Evolutionary conservation across 2,113 vertebrate species (phyloP), one percentile per base, ranked within the genome.

Genomic region (Phycodurus eques): DNA sequence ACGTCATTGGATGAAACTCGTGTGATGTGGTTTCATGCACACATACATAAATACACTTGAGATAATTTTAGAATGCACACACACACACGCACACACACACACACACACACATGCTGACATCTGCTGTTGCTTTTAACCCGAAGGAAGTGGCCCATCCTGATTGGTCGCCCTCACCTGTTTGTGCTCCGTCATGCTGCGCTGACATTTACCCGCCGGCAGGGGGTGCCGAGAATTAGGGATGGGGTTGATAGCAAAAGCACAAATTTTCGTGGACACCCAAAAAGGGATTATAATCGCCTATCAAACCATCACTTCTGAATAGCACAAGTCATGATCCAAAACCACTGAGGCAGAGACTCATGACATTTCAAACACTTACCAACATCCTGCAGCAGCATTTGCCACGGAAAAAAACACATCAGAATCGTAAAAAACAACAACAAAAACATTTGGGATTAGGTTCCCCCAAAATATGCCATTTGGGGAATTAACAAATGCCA

Each of bases 121-220:
- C 80, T 69, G 75, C 69, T 71, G 71, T 78, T 76, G 83, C 77
- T 74, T 82, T 72, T 83, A 84, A 88, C 89, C 86, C 84, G 53
- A 22, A 91, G 83, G 75, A 78, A 87, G 80, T 77, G 74, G 68
- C 85, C 81, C 76, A 42, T 80, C 66, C 59, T 88, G 88, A 91
- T 90, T 89, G 87, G 87, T 65, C 71, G 63, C 79, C 73, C 80
- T 88, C 85, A 59, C 47, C 43, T 49, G 53, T 65, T 11, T 46
- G 42, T 65, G 17, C 60, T 17, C 17, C 10, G 56, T 31, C 56
- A 59, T 12, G 14, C 59, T 17, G 31, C 8, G 27, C 27, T 35
- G 31, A 31, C 57, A 33, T 51, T 51, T 51, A 51, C 47, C 47
- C 15, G 15, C 4, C 47, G 47, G 47, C 31, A 17, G 57, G 57